These are phyloP conservation scores for Trileptium ribeirensis DNA, from an alignment of 2,888 invertebrate species.

Conservation along the genomic window DNA sequence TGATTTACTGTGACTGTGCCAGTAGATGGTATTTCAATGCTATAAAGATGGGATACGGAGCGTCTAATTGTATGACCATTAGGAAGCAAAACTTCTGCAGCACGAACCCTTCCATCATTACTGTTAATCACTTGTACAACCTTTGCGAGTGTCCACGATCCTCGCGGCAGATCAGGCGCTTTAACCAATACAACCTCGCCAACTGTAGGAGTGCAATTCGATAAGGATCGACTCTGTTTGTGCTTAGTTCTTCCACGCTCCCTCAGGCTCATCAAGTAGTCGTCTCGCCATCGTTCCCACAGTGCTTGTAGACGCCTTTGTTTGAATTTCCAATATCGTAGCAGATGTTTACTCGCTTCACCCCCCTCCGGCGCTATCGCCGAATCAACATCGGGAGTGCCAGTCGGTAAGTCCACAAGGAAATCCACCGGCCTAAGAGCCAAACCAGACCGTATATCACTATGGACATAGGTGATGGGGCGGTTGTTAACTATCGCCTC, in stretches of 20 bases:
- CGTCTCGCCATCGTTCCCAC: background rate
- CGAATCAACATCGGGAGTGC: background rate
- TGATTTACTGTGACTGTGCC: too few species aligned
- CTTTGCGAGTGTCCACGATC: background rate
- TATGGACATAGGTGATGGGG: background rate
- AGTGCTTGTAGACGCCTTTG: background rate
- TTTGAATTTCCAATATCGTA: background rate
- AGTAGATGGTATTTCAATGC: too few species aligned
- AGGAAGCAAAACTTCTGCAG: too few species aligned
- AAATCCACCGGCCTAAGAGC: background rate
- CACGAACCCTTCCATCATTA: background rate
- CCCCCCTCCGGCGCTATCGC: too few species aligned
- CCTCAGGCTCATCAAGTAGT: background rate
- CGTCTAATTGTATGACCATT: too few species aligned
- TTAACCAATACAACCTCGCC: background rate
- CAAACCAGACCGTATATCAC: background rate
- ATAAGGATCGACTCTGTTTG: background rate
- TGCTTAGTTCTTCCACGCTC: background rate
- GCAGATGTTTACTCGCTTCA: background rate
- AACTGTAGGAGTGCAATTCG: background rate
- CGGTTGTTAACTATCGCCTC: background rate
- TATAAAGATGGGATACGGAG: too few species aligned
- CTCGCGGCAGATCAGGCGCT: background rate
- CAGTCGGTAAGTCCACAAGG: background rate
- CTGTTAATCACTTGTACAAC: background rate